Percentiles rank a stretch among this genome's conserved stretches.
phyloP scores from a whole-genome alignment of 2,888 invertebrate species.

The Cheilosia vernalis region DNA sequence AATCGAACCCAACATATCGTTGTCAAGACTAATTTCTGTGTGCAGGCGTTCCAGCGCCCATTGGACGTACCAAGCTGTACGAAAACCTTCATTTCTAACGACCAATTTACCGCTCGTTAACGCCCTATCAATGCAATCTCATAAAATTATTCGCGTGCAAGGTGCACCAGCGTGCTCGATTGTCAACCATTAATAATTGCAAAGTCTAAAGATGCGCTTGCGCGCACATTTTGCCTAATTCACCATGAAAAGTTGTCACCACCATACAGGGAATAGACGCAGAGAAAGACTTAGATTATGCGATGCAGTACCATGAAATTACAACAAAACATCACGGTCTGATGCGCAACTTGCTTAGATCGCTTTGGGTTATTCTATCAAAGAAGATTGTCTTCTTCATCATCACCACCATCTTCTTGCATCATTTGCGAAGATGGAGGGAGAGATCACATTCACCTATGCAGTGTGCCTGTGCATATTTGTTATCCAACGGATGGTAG shows the following conservation, averaged over 20 bases:
- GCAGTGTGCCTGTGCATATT: constrained; percentile 7
- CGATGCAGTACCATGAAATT: constrained; percentile 60
- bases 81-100: constrained; percentile 1
- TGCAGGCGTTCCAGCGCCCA: too few species aligned
- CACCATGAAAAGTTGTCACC: constrained; percentile 64
- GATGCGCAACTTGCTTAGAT: constrained; percentile 5
- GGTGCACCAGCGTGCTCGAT: constrained; percentile 13
- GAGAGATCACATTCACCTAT: constrained; percentile 12
- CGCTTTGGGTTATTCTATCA: constrained; percentile 53
- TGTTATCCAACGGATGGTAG: constrained; percentile 34
- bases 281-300: constrained; percentile 38
- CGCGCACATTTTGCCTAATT: constrained; percentile 44
- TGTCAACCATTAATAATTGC: constrained; percentile 40
- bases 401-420: constrained; percentile 34
- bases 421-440: constrained; percentile 28
- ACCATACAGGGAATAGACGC: constrained; percentile 2
- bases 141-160: constrained; percentile 18
- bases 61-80: background rate
- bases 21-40: too few species aligned
- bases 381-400: constrained; percentile 28
- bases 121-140: constrained; percentile 20
- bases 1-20: too few species aligned
- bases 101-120: constrained; percentile 46
- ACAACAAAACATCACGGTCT: constrained; percentile 48
- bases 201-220: constrained; percentile 24